Conservation (phyloP, 2,888 invertebrate genomes). For the Epinotia demarniana region DNA sequence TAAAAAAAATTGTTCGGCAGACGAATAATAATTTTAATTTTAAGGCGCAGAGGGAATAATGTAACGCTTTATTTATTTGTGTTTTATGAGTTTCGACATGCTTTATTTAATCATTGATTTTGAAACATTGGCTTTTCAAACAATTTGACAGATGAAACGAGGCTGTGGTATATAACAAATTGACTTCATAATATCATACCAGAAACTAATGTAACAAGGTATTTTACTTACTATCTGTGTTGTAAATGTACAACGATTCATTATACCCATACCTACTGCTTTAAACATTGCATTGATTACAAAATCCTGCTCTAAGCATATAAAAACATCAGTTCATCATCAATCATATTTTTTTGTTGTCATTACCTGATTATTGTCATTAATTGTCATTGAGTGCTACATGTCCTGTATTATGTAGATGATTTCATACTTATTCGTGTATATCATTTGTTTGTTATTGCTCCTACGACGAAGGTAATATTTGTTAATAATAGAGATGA, state of each 20-base stretch:
- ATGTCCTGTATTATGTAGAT: conserved; percentile 28
- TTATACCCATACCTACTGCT: conserved; percentile 21
- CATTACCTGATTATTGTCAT: conserved; percentile 32
- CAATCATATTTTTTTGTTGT: conserved; percentile 31
- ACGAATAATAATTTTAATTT: background rate
- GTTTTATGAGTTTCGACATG: conserved; percentile 59
- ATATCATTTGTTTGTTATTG: background rate
- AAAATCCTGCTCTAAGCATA: conserved; percentile 11
- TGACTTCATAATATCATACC: conserved; percentile 13
- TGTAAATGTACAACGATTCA: conserved; percentile 13
- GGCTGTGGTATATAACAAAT: conserved; percentile 62
- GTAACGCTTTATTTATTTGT: conserved; percentile 61
- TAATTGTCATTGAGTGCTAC: conserved; percentile 39
- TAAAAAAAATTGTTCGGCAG: background rate
- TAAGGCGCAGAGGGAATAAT: conserved; percentile 29
- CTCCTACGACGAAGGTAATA: background rate
- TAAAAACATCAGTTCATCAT: conserved; percentile 25
- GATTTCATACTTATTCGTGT: conserved; percentile 15
- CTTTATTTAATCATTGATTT: conserved; percentile 60
- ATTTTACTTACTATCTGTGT: background rate
- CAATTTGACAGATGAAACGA: conserved; percentile 65
- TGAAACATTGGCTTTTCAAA: conserved; percentile 61
- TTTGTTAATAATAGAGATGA: background rate
- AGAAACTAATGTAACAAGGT: conserved; percentile 13
- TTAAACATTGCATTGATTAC: conserved; percentile 8